Base-by-base conservation (phyloP, 2,113 vertebrate species). In the Mystacornis crossleyi region DNA sequence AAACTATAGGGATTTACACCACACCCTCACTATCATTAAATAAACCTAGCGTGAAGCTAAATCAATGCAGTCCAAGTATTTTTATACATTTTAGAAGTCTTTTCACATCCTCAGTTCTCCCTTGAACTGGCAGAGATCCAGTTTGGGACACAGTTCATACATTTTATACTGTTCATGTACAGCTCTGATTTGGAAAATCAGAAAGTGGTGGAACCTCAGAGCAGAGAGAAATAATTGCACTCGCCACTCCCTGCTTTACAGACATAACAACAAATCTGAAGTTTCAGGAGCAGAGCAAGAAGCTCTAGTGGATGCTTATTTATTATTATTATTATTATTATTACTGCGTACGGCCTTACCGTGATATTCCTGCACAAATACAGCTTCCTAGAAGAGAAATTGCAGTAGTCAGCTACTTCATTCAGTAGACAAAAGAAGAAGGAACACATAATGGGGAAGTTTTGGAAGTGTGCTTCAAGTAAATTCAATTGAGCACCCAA, bases 11-110 rank as follows among this genome's bases (percentile, higher is more conserved):
- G 77, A 66, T 94, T 96, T 88, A 77, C 33, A 89, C 71, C 72
- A 86, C 91, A 91, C 82, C 81, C 80, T 93, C 14, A 1, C 69
- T 78, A 62, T 54, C 33, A 55, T 67, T 89, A 92, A 93, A 92
- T 91, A 96, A 94, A 72, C 28, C 17, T 79, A 77, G 25, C 62
- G 69, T 51, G 54, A 77, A 75, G 33, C 34, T 93, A 87, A 88
- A 93, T 78, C 85, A 74, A 60, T 92, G 71, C 87, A 92, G 21
- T 65, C 67, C 81, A 89, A 95, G 60, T 65, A 40, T 82, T 88
- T 93, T 94, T 45, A 81, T 78, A 67, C 10, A 67, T 93, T 92
- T 96, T 71, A 86, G 79, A 94, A 86, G 15, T 64, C 58, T 70
- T 94, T 58, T 94, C 28, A 3, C 67, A 96, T 70, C 58, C 43